phyloP scores from a whole-genome alignment of 1,140 invertebrate genomes.

The Orchestia grillus region DNA sequence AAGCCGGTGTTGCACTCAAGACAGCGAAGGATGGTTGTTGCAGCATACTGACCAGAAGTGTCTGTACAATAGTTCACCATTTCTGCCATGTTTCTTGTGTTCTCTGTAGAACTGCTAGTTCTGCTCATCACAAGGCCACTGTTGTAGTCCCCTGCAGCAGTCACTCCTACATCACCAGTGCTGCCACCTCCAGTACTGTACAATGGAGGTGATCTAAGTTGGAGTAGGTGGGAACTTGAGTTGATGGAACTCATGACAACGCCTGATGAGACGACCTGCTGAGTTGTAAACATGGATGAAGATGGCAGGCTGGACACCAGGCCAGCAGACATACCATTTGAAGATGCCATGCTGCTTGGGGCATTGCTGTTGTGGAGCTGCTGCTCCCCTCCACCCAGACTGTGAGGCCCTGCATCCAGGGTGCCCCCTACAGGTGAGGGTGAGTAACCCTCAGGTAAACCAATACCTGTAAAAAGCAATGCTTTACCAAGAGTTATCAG shows the following conservation, averaged over 20 bases:
- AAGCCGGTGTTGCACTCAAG: constrained; percentile 2
- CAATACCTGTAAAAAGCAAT: not conserved
- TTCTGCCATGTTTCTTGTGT: not conserved
- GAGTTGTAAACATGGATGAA: not conserved
- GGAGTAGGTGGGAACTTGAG: not conserved
- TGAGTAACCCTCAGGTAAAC: not conserved
- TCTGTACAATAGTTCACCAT: not conserved
- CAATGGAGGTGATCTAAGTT: not conserved
- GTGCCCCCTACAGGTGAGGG: not conserved
- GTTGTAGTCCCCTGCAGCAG: not conserved
- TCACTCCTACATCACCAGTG: not conserved
- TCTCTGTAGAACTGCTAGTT: not conserved
- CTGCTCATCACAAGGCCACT: not conserved
- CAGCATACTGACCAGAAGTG: not conserved
- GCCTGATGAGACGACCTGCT: not conserved
- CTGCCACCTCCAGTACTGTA: not conserved
- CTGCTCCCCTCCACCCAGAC: not conserved
- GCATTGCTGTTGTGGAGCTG: not conserved
- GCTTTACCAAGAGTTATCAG: not conserved
- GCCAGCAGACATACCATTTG: not conserved
- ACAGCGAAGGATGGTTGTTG: not conserved
- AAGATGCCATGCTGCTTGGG: not conserved
- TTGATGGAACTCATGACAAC: not conserved
- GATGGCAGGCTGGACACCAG: not conserved
- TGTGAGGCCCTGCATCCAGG: not conserved